phyloP scores from a whole-genome alignment of 1,140 invertebrate species.

The Dinoponera quadriceps region DNA sequence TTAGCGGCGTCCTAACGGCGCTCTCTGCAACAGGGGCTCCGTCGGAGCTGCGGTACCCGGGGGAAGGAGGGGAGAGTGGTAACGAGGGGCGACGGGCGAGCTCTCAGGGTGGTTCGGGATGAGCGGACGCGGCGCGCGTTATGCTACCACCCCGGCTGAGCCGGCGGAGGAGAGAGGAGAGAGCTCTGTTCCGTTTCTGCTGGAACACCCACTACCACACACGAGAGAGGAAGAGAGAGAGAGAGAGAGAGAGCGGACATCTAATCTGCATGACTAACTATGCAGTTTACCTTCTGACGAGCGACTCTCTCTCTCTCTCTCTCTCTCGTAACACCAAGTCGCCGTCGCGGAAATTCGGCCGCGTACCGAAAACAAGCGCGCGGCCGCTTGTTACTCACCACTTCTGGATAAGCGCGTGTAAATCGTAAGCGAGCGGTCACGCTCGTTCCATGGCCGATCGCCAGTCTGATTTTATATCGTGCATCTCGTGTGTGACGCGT shows the following conservation, averaged over 20 bases:
- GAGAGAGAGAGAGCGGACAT: constrained; percentile 51
- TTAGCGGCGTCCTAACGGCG: constrained; percentile 71
- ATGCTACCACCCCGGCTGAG: not conserved
- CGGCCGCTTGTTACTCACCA: constrained; percentile 39
- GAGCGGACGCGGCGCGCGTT: not conserved
- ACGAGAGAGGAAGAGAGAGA: too few species aligned
- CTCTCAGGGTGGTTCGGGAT: too few species aligned
- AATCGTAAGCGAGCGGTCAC: not conserved
- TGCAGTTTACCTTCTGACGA: constrained; percentile 57
- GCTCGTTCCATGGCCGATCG: constrained; percentile 8
- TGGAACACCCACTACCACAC: constrained; percentile 42
- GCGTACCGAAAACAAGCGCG: constrained; percentile 43
- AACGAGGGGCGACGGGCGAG: not conserved
- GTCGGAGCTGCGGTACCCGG: too few species aligned
- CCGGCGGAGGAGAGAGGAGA: not conserved
- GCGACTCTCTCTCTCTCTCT: too few species aligned
- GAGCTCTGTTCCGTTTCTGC: constrained; percentile 1
- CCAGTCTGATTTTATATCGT: constrained; percentile 22
- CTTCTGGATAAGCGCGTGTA: constrained; percentile 30
- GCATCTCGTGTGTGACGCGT: not conserved
- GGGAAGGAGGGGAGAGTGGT: not conserved
- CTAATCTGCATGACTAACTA: constrained; percentile 77
- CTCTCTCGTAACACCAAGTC: too few species aligned
- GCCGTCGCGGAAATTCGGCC: constrained; percentile 36
- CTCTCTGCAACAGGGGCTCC: constrained; percentile 30